Evolutionary conservation across 2,113 vertebrate genomes (phyloP).

Genomic region (Cyanoramphus novaezelandiae): DNA sequence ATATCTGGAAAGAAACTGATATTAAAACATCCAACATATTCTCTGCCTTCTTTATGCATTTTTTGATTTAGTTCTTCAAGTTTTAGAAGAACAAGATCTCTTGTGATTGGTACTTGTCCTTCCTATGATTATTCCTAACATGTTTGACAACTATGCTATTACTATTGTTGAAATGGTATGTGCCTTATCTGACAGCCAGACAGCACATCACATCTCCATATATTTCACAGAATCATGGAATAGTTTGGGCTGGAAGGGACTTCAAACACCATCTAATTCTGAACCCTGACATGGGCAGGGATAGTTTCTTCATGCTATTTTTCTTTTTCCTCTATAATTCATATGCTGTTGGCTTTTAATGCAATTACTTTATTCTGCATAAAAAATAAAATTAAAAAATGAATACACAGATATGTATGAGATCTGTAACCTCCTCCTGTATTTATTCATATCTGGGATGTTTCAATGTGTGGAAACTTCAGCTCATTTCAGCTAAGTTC

Average conservation of each 20-base stretch:
- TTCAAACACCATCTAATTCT: not conserved
- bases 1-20: not conserved
- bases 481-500: not conserved
- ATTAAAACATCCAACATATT: not conserved
- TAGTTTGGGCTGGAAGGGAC: not conserved
- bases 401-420: not conserved
- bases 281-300: not conserved
- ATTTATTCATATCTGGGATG: not conserved
- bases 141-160: not conserved
- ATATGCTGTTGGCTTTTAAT: not conserved
- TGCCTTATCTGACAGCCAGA: not conserved
- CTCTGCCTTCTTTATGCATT: not conserved
- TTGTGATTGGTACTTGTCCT: not conserved
- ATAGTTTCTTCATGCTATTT: not conserved
- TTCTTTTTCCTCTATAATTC: not conserved
- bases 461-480: not conserved
- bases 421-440: not conserved
- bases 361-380: not conserved
- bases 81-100: not conserved
- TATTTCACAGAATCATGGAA: not conserved
- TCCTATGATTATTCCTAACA: not conserved
- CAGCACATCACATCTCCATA: not conserved
- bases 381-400: not conserved
- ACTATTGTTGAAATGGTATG: not conserved
- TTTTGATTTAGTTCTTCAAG: not conserved